These are phyloP conservation scores for Lampris megalopsis DNA, from an alignment of 2,113 vertebrate genomes.

Conservation along the genomic window DNA sequence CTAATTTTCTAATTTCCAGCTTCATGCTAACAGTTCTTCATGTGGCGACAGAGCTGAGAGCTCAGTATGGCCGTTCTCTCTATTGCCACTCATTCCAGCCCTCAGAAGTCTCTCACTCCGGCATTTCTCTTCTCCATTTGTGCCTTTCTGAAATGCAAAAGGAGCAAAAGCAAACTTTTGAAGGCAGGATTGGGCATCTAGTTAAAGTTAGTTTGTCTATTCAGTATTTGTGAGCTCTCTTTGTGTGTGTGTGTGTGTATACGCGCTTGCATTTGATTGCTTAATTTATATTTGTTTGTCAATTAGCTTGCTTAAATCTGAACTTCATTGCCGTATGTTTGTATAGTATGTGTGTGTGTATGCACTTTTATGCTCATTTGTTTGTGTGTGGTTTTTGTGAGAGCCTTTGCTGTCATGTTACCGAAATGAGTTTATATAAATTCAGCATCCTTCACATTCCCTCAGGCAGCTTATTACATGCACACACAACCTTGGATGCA, in stretches of 20 bases:
- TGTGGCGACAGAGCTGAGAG: not conserved
- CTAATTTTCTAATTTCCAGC: conserved; percentile 29
- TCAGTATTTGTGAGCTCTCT: conserved; percentile 1
- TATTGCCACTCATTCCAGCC: conserved; percentile 17
- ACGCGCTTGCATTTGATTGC: not conserved
- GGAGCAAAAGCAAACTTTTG: conserved; percentile 19
- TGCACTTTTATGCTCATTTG: not conserved
- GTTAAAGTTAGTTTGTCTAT: conserved; percentile 22
- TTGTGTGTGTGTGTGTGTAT: conserved; percentile 9
- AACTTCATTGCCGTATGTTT: no score
- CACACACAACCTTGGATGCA: conserved; percentile 40
- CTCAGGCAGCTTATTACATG: conserved; percentile 53
- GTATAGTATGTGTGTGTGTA: conserved; percentile 20
- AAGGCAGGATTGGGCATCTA: conserved; percentile 23
- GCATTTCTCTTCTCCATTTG: not conserved
- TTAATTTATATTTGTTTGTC: not conserved
- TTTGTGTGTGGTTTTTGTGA: not conserved
- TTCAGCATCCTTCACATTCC: conserved; percentile 54
- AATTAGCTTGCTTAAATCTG: not conserved
- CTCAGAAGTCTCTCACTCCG: not conserved
- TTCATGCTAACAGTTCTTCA: conserved; percentile 26
- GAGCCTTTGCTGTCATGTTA: conserved; percentile 50
- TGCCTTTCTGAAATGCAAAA: conserved; percentile 11
- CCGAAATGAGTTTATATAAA: conserved; percentile 49
- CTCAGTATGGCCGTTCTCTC: not conserved